These are phyloP conservation scores for Hyposoter didymator DNA, from an alignment of 2,888 invertebrate genomes.

Conservation along the genomic window DNA sequence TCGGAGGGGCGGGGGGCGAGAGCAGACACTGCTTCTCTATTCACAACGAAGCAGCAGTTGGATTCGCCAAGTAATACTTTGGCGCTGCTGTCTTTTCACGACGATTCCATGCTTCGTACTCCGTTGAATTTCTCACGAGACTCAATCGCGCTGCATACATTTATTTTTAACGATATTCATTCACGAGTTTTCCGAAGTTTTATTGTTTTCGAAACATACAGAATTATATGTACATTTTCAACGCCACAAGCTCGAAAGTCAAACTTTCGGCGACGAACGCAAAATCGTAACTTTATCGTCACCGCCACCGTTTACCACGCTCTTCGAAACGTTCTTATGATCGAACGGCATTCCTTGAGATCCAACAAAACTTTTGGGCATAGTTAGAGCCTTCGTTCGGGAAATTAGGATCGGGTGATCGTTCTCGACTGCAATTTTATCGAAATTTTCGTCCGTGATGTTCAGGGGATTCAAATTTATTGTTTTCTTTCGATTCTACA, in stretches of 20 bases:
- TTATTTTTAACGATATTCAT: not conserved
- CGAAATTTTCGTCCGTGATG: not conserved
- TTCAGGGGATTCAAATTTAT: not conserved
- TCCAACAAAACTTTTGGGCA: slow-evolving; percentile 58
- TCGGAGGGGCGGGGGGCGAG: too few species aligned
- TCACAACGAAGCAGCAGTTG: slow-evolving; percentile 53
- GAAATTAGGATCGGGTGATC: slow-evolving; percentile 77
- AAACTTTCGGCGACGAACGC: slow-evolving; percentile 72
- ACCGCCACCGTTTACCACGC: slow-evolving; percentile 72
- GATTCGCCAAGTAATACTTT: slow-evolving; percentile 34
- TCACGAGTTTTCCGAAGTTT: not conserved
- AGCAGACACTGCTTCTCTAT: slow-evolving; percentile 24
- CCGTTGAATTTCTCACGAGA: not conserved
- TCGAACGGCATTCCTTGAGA: not conserved
- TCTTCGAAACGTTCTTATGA: slow-evolving; percentile 28
- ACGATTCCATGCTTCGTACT: not conserved
- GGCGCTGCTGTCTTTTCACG: slow-evolving; percentile 18
- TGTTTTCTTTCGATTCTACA: not conserved
- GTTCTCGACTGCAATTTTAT: slow-evolving; percentile 70
- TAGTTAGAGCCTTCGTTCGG: slow-evolving; percentile 73
- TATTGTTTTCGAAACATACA: not conserved
- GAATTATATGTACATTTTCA: slow-evolving; percentile 19
- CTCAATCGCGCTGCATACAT: not conserved
- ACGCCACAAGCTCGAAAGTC: slow-evolving; percentile 76
- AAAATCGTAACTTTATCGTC: slow-evolving; percentile 75